Evolutionary conservation across 2,797 vertebrate species (phyloP).

Genomic region (Aeoliscus strigatus): DNA sequence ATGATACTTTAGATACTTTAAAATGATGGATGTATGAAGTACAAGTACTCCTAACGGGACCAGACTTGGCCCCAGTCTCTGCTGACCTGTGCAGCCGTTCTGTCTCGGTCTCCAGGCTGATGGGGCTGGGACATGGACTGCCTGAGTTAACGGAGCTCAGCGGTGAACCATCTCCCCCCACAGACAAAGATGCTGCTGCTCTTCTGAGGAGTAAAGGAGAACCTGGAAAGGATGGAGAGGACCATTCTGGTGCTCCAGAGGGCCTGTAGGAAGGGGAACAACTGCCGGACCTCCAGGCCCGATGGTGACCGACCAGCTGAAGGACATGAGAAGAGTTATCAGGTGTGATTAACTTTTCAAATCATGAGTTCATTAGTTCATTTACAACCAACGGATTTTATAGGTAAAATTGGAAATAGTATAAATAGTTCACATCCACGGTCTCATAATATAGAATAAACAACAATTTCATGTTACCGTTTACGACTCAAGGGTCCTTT

Average conservation of each 20-base stretch:
- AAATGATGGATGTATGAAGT: too few species aligned
- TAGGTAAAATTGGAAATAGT: too few species aligned
- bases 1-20: too few species aligned
- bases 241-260: constrained; percentile 51
- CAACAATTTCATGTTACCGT: too few species aligned
- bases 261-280: constrained; percentile 51
- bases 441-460: too few species aligned
- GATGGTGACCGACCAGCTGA: constrained; percentile 75
- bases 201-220: constrained; percentile 73
- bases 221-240: constrained; percentile 65
- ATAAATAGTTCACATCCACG: too few species aligned
- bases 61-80: too few species aligned
- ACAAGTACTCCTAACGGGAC: too few species aligned
- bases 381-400: too few species aligned
- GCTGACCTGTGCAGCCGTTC: constrained; percentile 78
- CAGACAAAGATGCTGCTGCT: constrained; percentile 47
- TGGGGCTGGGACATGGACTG: constrained; percentile 42
- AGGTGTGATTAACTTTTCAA: too few species aligned
- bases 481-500: too few species aligned
- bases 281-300: constrained; percentile 61
- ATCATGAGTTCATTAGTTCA: too few species aligned
- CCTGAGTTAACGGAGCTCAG: constrained; percentile 37
- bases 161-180: constrained; percentile 44
- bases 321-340: constrained; percentile 1
- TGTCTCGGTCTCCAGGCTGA: constrained; percentile 63